Evolutionary conservation across 53 echinoderm and acorn worm species (phyloP), one percentile per base, ranked within the genome.

Genomic region (Luidia sarsii): DNA sequence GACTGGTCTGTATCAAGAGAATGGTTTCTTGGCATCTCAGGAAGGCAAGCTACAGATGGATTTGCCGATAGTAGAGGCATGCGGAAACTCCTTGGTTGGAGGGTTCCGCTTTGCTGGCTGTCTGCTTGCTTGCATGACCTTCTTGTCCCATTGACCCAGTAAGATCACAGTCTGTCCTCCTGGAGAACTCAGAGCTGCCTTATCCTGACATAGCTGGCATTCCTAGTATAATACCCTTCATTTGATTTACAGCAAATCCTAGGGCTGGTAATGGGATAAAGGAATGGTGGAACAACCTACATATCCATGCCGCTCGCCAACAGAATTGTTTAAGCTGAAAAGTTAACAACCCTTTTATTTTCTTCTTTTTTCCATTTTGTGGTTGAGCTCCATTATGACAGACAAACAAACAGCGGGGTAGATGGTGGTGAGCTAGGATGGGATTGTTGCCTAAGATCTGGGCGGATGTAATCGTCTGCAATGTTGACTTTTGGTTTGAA

Each of bases 11-110:
- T n/a, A n/a, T n/a, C n/a, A n/a, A n/a, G n/a, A n/a, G n/a, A n/a
- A n/a, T n/a, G n/a, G n/a, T n/a, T n/a, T n/a, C 46, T 30, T 20
- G 24, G 24, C 18, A 25, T 41, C 48, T 27, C 33, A 75, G 75
- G 75, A 75, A 75, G 50, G 13, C 45, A 45, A 59, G 75, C 33
- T 25, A 33, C 75, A 75, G 75, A 75, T 75, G 75, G 75, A 59
- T 75, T 60, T 59, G 59, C 75, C 43, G 75, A 75, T 75, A 74
- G 75, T 32, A 46, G 75, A 35, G 59, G 30, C 45, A 75, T n/a
- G 48, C 29, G 75, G 75, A 75, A 75, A 61, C 46, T 57, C 39
- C 8, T 43, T 22, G 61, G 35, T 59, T n/a, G 39, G 56, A 75
- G 46, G 43, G 75, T 75, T 75, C 75, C 75, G 75, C 5, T n/a